Conservation (phyloP, 1,140 invertebrate genomes). For the Piezodorus guildinii region DNA sequence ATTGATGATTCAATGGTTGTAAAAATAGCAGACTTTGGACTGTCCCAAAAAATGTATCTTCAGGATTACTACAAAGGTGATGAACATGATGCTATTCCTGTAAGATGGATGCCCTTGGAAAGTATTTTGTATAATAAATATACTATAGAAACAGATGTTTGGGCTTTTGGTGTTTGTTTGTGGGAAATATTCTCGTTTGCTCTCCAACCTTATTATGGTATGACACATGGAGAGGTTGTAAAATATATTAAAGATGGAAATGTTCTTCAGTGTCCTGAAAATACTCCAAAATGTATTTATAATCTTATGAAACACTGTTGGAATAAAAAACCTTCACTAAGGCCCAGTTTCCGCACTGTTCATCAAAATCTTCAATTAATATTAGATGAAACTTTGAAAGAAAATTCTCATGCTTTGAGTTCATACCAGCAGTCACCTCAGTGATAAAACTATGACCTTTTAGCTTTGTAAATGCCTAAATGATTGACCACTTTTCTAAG, state of each 20-base stretch:
- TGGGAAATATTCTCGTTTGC: constrained; percentile 94
- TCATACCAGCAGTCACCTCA: too few relatives aligned
- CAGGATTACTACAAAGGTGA: constrained; percentile 87
- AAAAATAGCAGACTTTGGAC: constrained; percentile 92
- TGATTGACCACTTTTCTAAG: too few relatives aligned
- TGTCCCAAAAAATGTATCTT: constrained; percentile 85
- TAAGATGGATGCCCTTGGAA: constrained; percentile 92
- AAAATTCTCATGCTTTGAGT: too few relatives aligned
- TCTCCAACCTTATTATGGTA: constrained; percentile 85
- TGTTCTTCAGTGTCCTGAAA: constrained; percentile 74
- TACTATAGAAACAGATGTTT: constrained; percentile 84
- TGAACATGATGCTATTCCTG: constrained; percentile 85
- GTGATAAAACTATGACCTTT: too few relatives aligned
- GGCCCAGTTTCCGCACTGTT: constrained; percentile 72
- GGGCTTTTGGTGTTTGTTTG: constrained; percentile 84
- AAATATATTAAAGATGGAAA: constrained; percentile 85
- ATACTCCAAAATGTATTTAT: constrained; percentile 81
- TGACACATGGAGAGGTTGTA: constrained; percentile 90
- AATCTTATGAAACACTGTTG: constrained; percentile 89
- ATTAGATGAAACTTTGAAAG: neutral
- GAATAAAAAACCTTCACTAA: constrained; percentile 67
- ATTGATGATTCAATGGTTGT: constrained; percentile 88
- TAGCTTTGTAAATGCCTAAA: too few relatives aligned
- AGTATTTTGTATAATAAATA: constrained; percentile 90
- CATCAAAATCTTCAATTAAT: constrained; percentile 45